These are phyloP conservation scores for Adelosebastes latens DNA, from an alignment of 2,797 vertebrate species.

Conservation along the genomic window DNA sequence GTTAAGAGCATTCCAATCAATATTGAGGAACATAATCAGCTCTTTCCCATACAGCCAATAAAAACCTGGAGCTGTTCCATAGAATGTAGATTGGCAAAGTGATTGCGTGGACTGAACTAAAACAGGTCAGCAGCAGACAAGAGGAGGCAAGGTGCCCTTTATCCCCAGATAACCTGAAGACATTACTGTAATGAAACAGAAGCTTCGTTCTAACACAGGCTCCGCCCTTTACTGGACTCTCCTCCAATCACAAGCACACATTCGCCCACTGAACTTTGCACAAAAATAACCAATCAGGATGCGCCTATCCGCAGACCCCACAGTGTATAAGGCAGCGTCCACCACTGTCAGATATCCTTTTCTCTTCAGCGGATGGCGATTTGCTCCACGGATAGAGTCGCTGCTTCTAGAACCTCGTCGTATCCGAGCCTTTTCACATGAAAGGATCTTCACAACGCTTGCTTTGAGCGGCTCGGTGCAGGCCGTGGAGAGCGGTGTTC, in stretches of 20 bases:
- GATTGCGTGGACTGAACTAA: background rate
- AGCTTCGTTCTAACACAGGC: no score
- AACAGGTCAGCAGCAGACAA: background rate
- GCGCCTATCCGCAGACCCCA: background rate
- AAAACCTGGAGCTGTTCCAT: background rate
- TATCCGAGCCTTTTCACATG: background rate
- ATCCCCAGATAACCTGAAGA: background rate
- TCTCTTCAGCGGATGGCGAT: background rate
- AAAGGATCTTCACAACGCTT: no score
- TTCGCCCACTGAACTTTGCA: background rate
- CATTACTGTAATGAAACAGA: background rate
- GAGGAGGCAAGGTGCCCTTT: background rate
- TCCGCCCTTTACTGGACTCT: background rate
- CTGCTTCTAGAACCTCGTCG: background rate
- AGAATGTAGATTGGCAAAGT: background rate
- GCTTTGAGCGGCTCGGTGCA: no score
- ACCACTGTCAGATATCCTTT: background rate
- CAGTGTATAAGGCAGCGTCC: background rate
- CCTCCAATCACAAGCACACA: background rate
- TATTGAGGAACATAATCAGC: background rate
- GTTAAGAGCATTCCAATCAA: background rate
- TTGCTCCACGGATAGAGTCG: background rate
- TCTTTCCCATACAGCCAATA: background rate
- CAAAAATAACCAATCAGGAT: background rate
- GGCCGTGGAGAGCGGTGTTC: fast-evolving